These are phyloP conservation scores for Pterois miles DNA, from an alignment of 2,797 vertebrate species.

Conservation along the genomic window DNA sequence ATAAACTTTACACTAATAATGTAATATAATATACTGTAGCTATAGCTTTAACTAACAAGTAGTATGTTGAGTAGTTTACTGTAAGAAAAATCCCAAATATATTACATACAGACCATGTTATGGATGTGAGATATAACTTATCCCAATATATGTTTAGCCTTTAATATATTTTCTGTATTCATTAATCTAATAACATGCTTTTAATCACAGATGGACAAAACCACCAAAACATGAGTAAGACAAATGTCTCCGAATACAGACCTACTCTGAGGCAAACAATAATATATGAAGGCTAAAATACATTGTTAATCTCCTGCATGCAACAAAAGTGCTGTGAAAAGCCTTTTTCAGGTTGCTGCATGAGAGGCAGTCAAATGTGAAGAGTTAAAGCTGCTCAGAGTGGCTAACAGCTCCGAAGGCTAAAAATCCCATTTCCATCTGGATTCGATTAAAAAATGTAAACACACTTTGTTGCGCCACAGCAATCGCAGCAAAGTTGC, in stretches of 20 bases:
- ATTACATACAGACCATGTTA: not conserved
- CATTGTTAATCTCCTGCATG: conserved; percentile 41
- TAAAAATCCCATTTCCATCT: conserved; percentile 71
- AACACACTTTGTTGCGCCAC: conserved; percentile 72
- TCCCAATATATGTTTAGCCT: not conserved
- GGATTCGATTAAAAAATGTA: conserved; percentile 78
- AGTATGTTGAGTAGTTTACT: not conserved
- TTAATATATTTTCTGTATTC: not conserved
- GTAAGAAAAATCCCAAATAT: too few species aligned
- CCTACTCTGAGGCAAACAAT: conserved; percentile 17
- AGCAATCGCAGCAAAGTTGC: conserved; percentile 56
- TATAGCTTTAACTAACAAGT: not conserved
- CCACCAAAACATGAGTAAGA: not conserved
- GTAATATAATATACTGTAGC: not conserved
- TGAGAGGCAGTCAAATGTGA: conserved; percentile 62
- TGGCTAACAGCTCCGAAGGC: conserved; percentile 65
- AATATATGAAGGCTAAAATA: conserved; percentile 38
- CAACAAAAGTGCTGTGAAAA: conserved; percentile 47
- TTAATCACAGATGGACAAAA: conserved; percentile 4
- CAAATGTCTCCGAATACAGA: conserved; percentile 10
- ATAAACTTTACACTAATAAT: not conserved
- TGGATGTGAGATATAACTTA: not conserved
- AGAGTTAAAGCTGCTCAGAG: conserved; percentile 63
- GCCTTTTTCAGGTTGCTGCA: conserved; percentile 54
- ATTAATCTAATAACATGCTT: not conserved